Base-by-base conservation (phyloP, 2,797 vertebrate genomes). In the Calcarius lapponicus region DNA sequence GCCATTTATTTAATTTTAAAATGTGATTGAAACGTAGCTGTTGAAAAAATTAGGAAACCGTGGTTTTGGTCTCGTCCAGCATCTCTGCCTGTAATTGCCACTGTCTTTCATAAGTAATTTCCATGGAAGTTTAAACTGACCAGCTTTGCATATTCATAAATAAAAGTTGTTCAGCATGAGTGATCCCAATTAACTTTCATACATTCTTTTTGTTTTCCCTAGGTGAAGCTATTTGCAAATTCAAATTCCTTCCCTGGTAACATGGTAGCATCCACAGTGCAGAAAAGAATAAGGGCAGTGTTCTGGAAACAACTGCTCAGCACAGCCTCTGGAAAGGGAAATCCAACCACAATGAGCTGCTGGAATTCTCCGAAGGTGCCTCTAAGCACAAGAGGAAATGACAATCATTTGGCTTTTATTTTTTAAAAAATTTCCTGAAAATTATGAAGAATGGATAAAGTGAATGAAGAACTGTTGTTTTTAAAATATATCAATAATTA, bases 121-220 rank as follows among this genome's bases (percentile, higher is more conserved):
- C 26, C 32, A 28, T 26, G 38, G 34, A 88, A 87, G 40, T 78
- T 91, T 93, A 72, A 84, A 87, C 31, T 87, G 84, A 74, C 80
- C 80, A 86, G 54, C 26, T 93, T 92, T 90, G 58, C 47, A 54
- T 92, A 86, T 79, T 75, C 78, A 51, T 58, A 93, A 93, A 81
- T 69, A 90, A 90, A 74, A 64, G 83, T 75, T 88, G 38, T 53
- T 90, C 36, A 72, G 47, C 78, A 43, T 81, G 74, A 75, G 34
- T 79, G 70, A 81, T 88, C 86, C 47, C 66, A 91, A 88, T 94
- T 95, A 92, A 84, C 45, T 93, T 78, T 67, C 86, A 62, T 79
- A 11, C 7, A 1, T 83, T 73, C 13, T 58, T 80, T 58, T 76
- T 40, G 57, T 76, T 60, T 64, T 62, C 13, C 60, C 70, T 73